Percentiles rank a stretch among this genome's conserved stretches.
Evolutionary conservation across 2,113 vertebrate genomes (phyloP).

Genomic region (Sula dactylatra): DNA sequence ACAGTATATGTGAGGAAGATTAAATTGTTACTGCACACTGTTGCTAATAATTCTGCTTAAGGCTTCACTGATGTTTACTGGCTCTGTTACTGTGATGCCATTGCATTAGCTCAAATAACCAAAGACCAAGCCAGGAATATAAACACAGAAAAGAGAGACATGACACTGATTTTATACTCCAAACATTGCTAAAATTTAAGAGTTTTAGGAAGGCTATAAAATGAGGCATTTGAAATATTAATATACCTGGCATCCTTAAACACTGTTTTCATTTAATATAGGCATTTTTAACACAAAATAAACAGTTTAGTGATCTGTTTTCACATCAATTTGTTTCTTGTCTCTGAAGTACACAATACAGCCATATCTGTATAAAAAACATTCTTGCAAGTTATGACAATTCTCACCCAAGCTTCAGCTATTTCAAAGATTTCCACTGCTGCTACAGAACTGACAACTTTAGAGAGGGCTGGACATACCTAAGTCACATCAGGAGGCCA

Average conservation of each 20-base stretch:
- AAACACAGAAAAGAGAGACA: neutral
- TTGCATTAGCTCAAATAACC: neutral
- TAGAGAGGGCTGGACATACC: neutral
- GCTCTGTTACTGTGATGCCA: neutral
- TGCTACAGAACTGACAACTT: neutral
- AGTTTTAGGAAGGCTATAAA: neutral
- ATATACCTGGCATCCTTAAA: neutral
- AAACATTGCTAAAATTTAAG: neutral
- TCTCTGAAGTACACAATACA: neutral
- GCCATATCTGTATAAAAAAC: neutral
- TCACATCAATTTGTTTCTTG: neutral
- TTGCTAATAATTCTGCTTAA: neutral
- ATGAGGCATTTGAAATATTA: neutral
- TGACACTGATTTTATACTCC: neutral
- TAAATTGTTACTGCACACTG: neutral
- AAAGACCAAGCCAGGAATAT: neutral
- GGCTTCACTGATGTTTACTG: neutral
- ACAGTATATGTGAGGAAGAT: neutral
- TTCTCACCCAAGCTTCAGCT: neutral
- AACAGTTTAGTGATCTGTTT: neutral
- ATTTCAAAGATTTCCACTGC: neutral
- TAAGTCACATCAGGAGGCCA: neutral
- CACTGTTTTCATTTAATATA: neutral
- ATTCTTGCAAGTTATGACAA: neutral
- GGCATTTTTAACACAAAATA: neutral